A percentile compares a stretch with the other conserved stretches of the same genome.
Conservation (phyloP, 2,888 invertebrate species). For the Deroplatys truncata region DNA sequence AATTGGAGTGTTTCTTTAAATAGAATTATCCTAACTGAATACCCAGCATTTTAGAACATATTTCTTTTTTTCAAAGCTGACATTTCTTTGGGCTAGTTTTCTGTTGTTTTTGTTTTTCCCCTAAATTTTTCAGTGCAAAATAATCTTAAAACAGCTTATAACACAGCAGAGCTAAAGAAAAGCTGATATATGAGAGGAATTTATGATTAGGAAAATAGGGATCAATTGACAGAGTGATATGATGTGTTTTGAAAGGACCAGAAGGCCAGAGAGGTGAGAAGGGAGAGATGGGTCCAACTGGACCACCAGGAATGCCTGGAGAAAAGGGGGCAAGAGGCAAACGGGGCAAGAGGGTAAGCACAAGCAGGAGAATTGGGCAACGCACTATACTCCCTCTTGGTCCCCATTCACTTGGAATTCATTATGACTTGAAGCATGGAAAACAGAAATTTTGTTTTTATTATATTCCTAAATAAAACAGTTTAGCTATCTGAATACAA, state of each 20-base stretch:
- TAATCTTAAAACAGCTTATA: neutral
- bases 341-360: slow-evolving; percentile 87
- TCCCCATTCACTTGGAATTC: neutral
- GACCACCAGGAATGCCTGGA: slow-evolving; percentile 73
- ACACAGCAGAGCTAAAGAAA: neutral
- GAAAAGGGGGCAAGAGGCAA: slow-evolving; percentile 89
- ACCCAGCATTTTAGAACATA: neutral
- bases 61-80: neutral
- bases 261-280: slow-evolving; percentile 70
- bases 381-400: slow-evolving; percentile 27
- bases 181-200: neutral
- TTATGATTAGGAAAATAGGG: neutral
- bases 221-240: slow-evolving; percentile 3
- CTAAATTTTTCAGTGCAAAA: neutral
- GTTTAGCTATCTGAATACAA: neutral
- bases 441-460: neutral
- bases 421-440: slow-evolving; percentile 4
- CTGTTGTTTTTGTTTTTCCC: neutral
- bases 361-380: slow-evolving; percentile 32
- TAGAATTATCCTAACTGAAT: neutral
- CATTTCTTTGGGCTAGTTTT: neutral
- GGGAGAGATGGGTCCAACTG: slow-evolving; percentile 72
- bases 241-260: slow-evolving; percentile 46
- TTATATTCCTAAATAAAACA: neutral
- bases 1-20: neutral